phyloP scores from a whole-genome alignment of 2,888 invertebrate genomes.

The Drosophila testacea region DNA sequence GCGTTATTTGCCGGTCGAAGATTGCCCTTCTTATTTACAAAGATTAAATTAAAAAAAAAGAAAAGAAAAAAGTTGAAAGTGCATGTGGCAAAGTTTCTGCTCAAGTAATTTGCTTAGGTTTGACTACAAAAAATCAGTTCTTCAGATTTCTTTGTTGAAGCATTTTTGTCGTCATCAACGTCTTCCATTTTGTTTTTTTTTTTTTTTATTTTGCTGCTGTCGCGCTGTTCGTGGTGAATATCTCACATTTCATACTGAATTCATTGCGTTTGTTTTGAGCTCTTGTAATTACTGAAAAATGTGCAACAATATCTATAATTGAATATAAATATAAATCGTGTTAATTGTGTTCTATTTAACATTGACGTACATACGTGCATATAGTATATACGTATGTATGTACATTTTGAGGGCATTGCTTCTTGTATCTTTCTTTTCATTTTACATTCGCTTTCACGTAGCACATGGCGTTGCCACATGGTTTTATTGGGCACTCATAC shows the following conservation, averaged over 20 bases:
- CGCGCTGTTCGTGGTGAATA: conserved; percentile 71
- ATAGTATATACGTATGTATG: conserved; percentile 20
- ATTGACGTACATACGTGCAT: conserved; percentile 24
- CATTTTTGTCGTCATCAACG: conserved; percentile 73
- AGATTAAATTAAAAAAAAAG: not conserved
- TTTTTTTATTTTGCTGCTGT: conserved; percentile 64
- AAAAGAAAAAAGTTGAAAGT: conserved; percentile 9
- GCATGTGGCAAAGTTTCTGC: conserved; percentile 42
- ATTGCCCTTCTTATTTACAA: not conserved
- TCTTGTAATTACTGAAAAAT: conserved; percentile 25
- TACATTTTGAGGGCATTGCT: conserved; percentile 73
- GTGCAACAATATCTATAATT: conserved; percentile 8
- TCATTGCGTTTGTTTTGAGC: conserved; percentile 60
- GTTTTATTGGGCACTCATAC: conserved; percentile 23
- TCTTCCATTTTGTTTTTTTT: conserved; percentile 84
- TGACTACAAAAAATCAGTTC: conserved; percentile 56
- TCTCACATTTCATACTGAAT: conserved; percentile 62
- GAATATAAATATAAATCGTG: conserved; percentile 3
- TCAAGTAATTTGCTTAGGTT: conserved; percentile 20
- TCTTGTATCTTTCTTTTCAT: conserved; percentile 64
- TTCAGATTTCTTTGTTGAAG: conserved; percentile 72
- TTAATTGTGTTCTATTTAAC: conserved; percentile 31
- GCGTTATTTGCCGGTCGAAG: conserved; percentile 32
- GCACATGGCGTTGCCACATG: conserved; percentile 75
- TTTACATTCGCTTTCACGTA: conserved; percentile 74